phyloP scores from a whole-genome alignment of 2,888 invertebrate species.

The Rotaria socialis region DNA sequence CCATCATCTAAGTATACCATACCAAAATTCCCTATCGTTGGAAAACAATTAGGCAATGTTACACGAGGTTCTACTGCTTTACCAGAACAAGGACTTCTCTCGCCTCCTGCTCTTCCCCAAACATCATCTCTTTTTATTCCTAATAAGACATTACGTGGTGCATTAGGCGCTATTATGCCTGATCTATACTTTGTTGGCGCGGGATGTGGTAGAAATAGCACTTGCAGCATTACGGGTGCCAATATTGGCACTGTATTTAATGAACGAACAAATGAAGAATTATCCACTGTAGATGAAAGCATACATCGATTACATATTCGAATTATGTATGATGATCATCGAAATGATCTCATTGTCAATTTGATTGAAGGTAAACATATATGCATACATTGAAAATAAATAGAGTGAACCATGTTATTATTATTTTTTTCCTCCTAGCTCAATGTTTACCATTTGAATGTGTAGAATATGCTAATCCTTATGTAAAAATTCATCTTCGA shows the following conservation, averaged over 20 bases:
- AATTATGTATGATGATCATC: conserved; percentile 80
- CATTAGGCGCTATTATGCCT: neutral
- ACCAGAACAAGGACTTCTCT: neutral
- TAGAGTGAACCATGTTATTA: neutral
- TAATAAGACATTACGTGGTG: neutral
- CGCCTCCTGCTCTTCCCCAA: neutral
- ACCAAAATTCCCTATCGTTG: neutral
- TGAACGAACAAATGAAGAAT: neutral
- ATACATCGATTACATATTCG: conserved; percentile 78
- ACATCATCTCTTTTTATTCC: neutral
- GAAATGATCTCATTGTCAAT: conserved; percentile 81
- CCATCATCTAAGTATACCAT: neutral
- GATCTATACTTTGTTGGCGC: neutral
- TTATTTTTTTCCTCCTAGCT: conserved; percentile 50
- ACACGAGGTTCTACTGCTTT: neutral
- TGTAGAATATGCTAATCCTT: conserved; percentile 83
- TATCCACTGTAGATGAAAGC: conserved; percentile 50
- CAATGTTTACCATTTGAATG: conserved; percentile 74
- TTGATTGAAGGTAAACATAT: conserved; percentile 73
- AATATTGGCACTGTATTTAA: neutral
- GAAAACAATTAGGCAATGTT: neutral
- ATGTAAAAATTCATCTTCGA: conserved; percentile 73
- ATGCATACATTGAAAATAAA: neutral
- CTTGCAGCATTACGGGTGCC: neutral
- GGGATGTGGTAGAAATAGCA: neutral